Conservation (phyloP, 2,888 invertebrate genomes). For the Cantharis flavilabris region DNA sequence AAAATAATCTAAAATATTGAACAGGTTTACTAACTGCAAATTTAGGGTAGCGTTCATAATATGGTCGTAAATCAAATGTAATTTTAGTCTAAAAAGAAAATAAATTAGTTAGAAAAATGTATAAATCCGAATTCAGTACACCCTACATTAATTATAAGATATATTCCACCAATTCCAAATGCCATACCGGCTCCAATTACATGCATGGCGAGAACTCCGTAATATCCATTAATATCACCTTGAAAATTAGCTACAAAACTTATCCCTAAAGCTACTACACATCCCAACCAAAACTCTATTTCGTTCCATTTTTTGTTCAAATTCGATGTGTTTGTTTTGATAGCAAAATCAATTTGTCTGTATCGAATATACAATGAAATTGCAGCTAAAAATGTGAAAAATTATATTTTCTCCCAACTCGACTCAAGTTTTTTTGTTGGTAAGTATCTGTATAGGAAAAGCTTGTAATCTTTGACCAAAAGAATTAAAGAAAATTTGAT, state of each 20-base stretch:
- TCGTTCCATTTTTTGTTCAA: slow-evolving; percentile 2
- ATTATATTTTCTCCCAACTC: too few relatives aligned
- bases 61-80: background rate
- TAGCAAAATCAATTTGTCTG: slow-evolving; percentile 13
- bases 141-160: slow-evolving; percentile 19
- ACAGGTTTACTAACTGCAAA: background rate
- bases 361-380: slow-evolving; percentile 4
- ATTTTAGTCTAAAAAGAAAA: slow-evolving; percentile 5
- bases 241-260: slow-evolving; percentile 28
- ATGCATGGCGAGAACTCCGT: slow-evolving; percentile 3
- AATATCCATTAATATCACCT: background rate
- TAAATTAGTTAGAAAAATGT: background rate
- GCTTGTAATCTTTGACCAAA: too few relatives aligned
- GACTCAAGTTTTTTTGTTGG: too few relatives aligned
- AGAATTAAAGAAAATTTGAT: too few relatives aligned
- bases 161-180: slow-evolving; percentile 20
- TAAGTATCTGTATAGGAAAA: too few relatives aligned
- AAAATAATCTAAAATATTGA: slow-evolving; percentile 4
- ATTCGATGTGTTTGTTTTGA: background rate
- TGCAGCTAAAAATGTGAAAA: background rate
- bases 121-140: background rate
- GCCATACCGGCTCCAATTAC: slow-evolving; percentile 23
- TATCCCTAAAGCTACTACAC: slow-evolving; percentile 15
- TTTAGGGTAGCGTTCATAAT: background rate
- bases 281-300: slow-evolving; percentile 14